Base-by-base conservation (phyloP, 2,888 invertebrate species). In the Agrotis exclamationis region DNA sequence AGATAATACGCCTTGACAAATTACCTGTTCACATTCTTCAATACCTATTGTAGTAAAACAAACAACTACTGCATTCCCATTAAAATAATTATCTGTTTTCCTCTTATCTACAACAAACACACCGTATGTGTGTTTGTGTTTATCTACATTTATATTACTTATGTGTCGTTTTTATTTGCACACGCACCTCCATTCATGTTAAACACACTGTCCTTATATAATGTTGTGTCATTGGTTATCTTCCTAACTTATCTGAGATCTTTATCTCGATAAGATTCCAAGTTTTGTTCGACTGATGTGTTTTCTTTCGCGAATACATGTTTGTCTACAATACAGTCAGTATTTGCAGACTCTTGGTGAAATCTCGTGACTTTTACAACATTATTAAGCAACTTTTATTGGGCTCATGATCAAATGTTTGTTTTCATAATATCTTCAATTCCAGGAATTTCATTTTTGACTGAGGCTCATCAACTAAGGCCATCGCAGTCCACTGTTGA, bases 91-190 rank as follows among this genome's bases (percentile, higher is more conserved):
- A n/a, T 65, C 50, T 56, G 47, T 51, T 45, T 63, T 47, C n/a
- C 44, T 62, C 54, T 70, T 80, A 80, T 80, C 76, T 70, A 56
- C 20, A 48, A 33, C 47, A 80, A 80, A 78, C 16, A 78, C 28
- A 66, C n/a, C 48, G 24, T 66, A 20, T 16, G 6, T 39, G n/a
- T 56, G 24, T 58, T 20, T 56, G 16, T 56, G 45, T 24, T 63
- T 48, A 13, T 65, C 11, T 20, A 16, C 16, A 18, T 7, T n/a
- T n/a, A 11, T 11, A 18, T 0, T 24, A 54, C 3, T 7, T 16
- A 51, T 22, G 6, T 60, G 22, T 59, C 4, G 0, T 24, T 53
- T 2, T 45, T 79, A 71, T 67, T 76, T 76, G 63, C 71, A 67
- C 66, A 67, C 56, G 33, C 47, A 69, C 44, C 56, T 63, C 33